Evolutionary conservation across 2,888 invertebrate species (phyloP).

Genomic region (Drosophila robusta): DNA sequence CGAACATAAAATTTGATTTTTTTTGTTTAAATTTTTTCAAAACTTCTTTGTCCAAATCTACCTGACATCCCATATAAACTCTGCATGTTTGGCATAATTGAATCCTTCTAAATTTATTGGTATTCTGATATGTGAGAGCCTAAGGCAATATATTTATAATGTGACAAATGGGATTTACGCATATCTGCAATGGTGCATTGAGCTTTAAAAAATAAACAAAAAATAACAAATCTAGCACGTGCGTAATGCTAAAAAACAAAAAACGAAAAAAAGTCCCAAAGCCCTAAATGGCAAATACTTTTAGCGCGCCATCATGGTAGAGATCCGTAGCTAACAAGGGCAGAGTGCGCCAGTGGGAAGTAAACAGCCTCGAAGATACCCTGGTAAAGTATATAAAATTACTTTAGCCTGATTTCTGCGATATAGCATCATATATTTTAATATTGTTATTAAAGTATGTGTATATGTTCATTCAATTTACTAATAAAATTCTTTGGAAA

Average conservation of each 20-base stretch:
- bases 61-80: conserved; percentile 4
- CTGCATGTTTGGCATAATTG: conserved; percentile 32
- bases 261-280: conserved; percentile 10
- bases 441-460: too few species aligned
- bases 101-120: conserved; percentile 30
- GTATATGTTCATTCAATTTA: too few species aligned
- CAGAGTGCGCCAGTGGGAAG: neutral
- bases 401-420: too few species aligned
- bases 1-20: neutral
- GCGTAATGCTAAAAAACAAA: conserved; percentile 20
- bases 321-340: conserved; percentile 18
- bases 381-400: neutral
- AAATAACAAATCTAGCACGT: conserved; percentile 29
- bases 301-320: conserved; percentile 18
- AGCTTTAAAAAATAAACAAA: conserved; percentile 3
- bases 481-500: too few species aligned
- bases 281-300: conserved; percentile 38
- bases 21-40: neutral
- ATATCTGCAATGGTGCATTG: conserved; percentile 1
- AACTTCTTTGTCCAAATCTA: neutral
- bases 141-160: conserved; percentile 38
- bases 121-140: conserved; percentile 7
- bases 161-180: conserved; percentile 32
- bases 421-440: too few species aligned
- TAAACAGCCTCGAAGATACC: neutral